Percentiles rank a stretch among this genome's conserved stretches.
Evolutionary conservation across 1,140 invertebrate genomes (phyloP).

Genomic region (Ceratoteleas bidentatus): DNA sequence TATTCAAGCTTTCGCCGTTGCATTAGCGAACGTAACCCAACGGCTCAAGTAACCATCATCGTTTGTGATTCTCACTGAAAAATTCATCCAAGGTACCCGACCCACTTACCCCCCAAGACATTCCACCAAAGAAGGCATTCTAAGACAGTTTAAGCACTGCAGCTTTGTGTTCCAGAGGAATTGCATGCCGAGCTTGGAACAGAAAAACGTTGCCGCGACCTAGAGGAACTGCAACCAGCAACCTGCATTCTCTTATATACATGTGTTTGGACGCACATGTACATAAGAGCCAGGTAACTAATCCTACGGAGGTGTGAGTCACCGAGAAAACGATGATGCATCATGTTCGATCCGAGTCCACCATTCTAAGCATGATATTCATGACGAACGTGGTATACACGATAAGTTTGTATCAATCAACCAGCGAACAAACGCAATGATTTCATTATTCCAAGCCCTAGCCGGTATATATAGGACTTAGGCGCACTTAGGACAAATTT

Average conservation of each 20-base stretch:
- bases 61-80: constrained; percentile 44
- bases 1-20: constrained; percentile 98
- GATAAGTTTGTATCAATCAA: constrained; percentile 31
- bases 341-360: constrained; percentile 36
- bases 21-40: constrained; percentile 98
- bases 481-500: constrained; percentile 30
- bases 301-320: no score
- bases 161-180: background rate
- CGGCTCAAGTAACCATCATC: constrained; percentile 91
- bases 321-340: no score
- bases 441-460: constrained; percentile 43
- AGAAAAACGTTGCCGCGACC: no score
- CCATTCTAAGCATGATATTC: constrained; percentile 14
- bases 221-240: no score
- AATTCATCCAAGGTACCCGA: constrained; percentile 63
- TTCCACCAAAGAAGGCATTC: no score
- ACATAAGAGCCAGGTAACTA: no score
- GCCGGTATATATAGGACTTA: constrained; percentile 30
- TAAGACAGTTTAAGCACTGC: no score
- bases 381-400: background rate
- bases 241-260: no score
- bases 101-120: background rate
- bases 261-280: background rate
- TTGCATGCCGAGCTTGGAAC: no score
- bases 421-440: constrained; percentile 21